Evolutionary conservation across 2,797 vertebrate species (phyloP), one percentile per base, ranked within the genome.

Genomic region (Anguilla megastoma): DNA sequence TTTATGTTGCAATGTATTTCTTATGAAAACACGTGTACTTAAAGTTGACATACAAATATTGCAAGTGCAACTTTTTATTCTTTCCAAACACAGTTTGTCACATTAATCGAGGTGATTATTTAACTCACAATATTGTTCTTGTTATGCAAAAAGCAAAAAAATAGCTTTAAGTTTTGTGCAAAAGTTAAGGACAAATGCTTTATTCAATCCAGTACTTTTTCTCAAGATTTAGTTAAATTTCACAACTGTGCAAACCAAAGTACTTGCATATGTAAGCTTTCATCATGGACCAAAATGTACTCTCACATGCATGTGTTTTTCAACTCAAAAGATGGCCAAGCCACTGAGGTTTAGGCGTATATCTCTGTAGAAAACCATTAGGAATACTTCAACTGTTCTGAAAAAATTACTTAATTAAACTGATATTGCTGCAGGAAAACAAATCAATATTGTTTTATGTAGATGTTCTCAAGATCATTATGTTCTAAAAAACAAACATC

Each of bases 401-500:
- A 79, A 79, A 79, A 79, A 79, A 79, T 6, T 16, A 79, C 74
- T 79, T 41, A 79, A 45, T 79, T 36, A 79, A 16, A 41, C 33
- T 79, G 74, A 36, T 79, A 41, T 79, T 79, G 74, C 74, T 79
- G 30, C 36, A 79, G 33, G 33, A 45, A 4, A 79, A 33, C 74
- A 79, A 16, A 79, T 79, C 74, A 79, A 79, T 79, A 79, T 41
- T 79, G 14, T 36, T 36, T 41, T 45, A 79, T 79, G 74, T 41
- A 79, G 74, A 79, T 45, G 74, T 45, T 33, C 30, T 16, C 33
- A 74, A 12, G 36, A 74, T 74, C 30, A 36, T 74, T 74, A 74
- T 16, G 71, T 12, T 14, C 21, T 66, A 24, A 79, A 79, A 41
- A 79, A 45, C 30, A 79, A 79, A 18, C 74, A 41, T 41, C 14